Base-by-base conservation (phyloP, 2,888 invertebrate genomes). In the Pedicia rivosa region DNA sequence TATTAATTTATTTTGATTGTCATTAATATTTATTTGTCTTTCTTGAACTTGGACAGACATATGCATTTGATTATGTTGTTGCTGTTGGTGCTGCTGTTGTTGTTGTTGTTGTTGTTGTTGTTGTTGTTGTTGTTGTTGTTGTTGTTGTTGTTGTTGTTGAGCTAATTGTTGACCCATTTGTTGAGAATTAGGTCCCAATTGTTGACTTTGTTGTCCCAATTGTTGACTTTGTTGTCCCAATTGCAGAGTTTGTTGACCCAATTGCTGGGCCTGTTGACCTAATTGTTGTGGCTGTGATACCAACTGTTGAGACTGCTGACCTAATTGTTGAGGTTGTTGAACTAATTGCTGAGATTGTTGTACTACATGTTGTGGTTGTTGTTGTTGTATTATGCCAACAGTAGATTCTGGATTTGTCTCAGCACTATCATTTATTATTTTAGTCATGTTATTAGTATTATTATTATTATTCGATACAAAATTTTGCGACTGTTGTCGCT, bases 11-110 rank as follows among this genome's bases (percentile, higher is more conserved):
- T 17, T 30, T 20, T 32, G 32, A 12, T 32, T 19, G 6, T 20
- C 20, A n/a, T 39, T 42, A n/a, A 26, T 10, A 9, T 40, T 5
- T 33, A 46, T 48, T 5, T 44, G 40, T 38, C 40, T 45, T 5
- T 45, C 46, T 36, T 2, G 42, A 20, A 28, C 25, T 15, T 32
- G 35, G 9, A 14, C 19, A 13, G 15, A 26, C 4, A 15, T 12
- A 10, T 33, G 28, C 2, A 29, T 27, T n/a, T 20, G 13, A 17
- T 34, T 12, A 12, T 35, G 35, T 14, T 27, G 27, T 33, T 33
- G 33, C 14, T 15, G 16, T 16, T 31, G 25, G 15, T 40, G 39
- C 12, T 27, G 27, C 13, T 37, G 37, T 27, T 35, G 35, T 20
- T 25, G 27, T n/a, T 37, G 37, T 5, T 22, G 28, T 17, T 31